phyloP scores from a whole-genome alignment of 2,888 invertebrate species.

The Craniophora ligustri region DNA sequence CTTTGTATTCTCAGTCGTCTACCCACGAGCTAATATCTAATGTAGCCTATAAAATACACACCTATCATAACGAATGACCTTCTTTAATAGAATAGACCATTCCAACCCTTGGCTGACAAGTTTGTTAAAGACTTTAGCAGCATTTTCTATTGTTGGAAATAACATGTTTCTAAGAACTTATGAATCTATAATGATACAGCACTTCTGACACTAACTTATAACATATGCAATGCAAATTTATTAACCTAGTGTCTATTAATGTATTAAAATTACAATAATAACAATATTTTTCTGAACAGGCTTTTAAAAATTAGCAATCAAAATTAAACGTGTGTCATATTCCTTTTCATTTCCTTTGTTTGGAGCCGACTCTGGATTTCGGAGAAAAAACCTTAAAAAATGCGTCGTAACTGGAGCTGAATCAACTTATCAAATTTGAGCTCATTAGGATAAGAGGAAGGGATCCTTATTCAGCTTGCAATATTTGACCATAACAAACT shows the following conservation, averaged over 20 bases:
- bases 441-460: too few relatives aligned
- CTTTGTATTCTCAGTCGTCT: too few relatives aligned
- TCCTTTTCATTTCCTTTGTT: too few relatives aligned
- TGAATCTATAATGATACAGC: constrained; percentile 13
- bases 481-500: too few relatives aligned
- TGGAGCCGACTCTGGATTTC: too few relatives aligned
- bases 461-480: too few relatives aligned
- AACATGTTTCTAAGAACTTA: constrained; percentile 28
- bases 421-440: too few relatives aligned
- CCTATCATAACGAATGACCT: not conserved
- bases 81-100: constrained; percentile 10
- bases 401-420: too few relatives aligned
- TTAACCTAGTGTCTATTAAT: constrained; percentile 11
- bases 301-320: too few relatives aligned
- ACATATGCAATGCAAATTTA: not conserved
- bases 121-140: constrained; percentile 12
- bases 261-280: too few relatives aligned
- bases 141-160: constrained; percentile 23
- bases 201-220: constrained; percentile 8
- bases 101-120: constrained; percentile 20
- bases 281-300: too few relatives aligned
- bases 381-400: too few relatives aligned
- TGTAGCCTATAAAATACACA: constrained; percentile 1
- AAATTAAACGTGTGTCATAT: not conserved
- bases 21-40: constrained; percentile 1